Evolutionary conservation across 2,888 invertebrate species (phyloP), one percentile per base, ranked within the genome.

Genomic region (Agrotis segetum): DNA sequence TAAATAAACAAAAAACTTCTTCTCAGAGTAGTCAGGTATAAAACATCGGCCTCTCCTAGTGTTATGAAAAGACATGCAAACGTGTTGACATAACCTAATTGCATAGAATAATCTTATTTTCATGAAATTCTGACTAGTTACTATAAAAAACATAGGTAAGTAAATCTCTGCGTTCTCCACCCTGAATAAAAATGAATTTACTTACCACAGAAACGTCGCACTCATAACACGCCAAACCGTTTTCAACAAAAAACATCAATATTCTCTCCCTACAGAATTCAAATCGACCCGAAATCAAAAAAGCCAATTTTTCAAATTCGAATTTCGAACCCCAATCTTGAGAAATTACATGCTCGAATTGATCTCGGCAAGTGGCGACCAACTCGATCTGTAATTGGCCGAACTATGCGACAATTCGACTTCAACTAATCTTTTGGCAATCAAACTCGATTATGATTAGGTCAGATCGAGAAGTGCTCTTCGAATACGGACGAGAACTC

Each of bases 321-420:
- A 46, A 19, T 53, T 66, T n/a, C 21, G 47, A 44, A 19, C 47
- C 68, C 53, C n/a, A 49, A 60, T 60, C 29, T 69, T 29, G 9
- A 62, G 24, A 34, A 55, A 77, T 73, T 59, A 77, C 69, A 68
- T 55, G 53, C 77, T 77, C 69, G 59, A 73, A 24, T 68, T 68
- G 21, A 59, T 44, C 19, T 53, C 53, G 44, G 55, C 69, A 77
- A 73, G 29, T 77, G 77, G 47, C 21, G 14, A 14, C 19, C 50
- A 46, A 76, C 47, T 68, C 40, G 40, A 6, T 14, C 40, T 17
- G 52, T 77, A 59, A 73, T 49, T 55, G 53, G 69, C 69, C 77
- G 49, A 69, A 77, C 69, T 68, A 77, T 69, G 77, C 47, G 59
- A 73, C 53, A 77, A 69, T 59, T 73, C 21, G 49, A 73, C 53